Percentiles rank a stretch among this genome's conserved stretches.
phyloP scores from a whole-genome alignment of 2,797 vertebrate species.

The Neosilurus mollespiculum region DNA sequence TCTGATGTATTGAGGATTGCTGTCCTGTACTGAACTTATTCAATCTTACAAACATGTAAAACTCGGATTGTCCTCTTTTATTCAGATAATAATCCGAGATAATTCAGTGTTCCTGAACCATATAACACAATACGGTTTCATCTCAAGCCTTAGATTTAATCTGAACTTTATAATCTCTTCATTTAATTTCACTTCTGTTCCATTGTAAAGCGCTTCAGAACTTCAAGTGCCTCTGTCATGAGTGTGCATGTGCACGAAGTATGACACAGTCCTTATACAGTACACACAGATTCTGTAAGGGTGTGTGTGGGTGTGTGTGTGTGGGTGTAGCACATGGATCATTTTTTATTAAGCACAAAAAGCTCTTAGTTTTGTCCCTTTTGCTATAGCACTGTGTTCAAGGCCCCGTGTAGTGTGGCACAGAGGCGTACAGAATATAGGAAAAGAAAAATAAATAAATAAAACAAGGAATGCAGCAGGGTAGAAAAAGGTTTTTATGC shows the following conservation, averaged over 20 bases:
- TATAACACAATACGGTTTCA: neutral
- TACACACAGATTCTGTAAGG: constrained; percentile 19
- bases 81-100: neutral
- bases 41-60: neutral
- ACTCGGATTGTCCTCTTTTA: neutral
- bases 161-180: neutral
- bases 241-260: neutral
- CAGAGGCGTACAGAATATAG: constrained; percentile 21
- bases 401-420: constrained; percentile 49
- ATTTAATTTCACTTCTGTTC: neutral
- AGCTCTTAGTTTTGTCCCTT: constrained; percentile 66
- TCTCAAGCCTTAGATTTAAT: neutral
- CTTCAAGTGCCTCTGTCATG: neutral
- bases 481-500: constrained; percentile 74
- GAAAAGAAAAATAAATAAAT: constrained; percentile 56
- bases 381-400: constrained; percentile 70
- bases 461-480: constrained; percentile 61
- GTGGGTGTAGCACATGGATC: constrained; percentile 63
- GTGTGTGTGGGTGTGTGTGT: constrained; percentile 30
- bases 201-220: neutral
- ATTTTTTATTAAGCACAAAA: constrained; percentile 77
- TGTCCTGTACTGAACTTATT: neutral
- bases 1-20: constrained; percentile 21
- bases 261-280: neutral
- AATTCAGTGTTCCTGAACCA: neutral